Evolutionary conservation across 2,113 vertebrate genomes (phyloP), one percentile per base, ranked within the genome.

Genomic region (Pluvianellus socialis): DNA sequence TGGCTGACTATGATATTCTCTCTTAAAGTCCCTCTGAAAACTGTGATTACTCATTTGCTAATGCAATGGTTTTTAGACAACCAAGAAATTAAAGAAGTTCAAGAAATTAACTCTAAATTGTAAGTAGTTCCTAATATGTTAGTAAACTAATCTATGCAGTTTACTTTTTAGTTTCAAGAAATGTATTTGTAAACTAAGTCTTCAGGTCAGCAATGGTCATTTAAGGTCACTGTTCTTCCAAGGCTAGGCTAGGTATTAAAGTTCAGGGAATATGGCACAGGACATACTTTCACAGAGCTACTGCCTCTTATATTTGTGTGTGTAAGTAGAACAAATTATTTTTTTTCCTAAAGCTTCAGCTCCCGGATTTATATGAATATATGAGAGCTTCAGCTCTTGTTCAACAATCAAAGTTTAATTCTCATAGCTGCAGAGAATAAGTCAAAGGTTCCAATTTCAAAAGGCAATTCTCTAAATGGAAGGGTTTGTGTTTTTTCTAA

Each of bases 21-120:
- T 90, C 94, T 62, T 72, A 74, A 92, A 94, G 70, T 40, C 75
- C 27, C 53, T 90, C 55, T 88, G 77, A 59, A 85, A 96, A 53
- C 33, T 23, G 5, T 42, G 35, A 88, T 93, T 95, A 96, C 84
- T 97, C 86, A 88, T 92, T 97, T 82, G 80, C 80, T 90, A 96
- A 44, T 42, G 18, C 35, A 68, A 35, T 63, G 1, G 0, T 45
- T 93, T 67, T 94, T 76, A 90, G 88, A 77, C 84, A 74, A 56
- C 26, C 33, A 10, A 38, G 38, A 38, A 38, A 38, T 38, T 38
- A 38, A 38, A 38, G 38, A 38, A 38, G 38, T 38, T 38, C 38
- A 38, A 38, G 13, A 84, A 82, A 83, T 47, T 23, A 96, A 77
- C 40, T 65, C 59, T 72, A 38, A 93, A 74, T 70, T 81, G 42